Conservation (phyloP, 92 coral and sea anemone genomes). For the Pocillopora meandrina region DNA sequence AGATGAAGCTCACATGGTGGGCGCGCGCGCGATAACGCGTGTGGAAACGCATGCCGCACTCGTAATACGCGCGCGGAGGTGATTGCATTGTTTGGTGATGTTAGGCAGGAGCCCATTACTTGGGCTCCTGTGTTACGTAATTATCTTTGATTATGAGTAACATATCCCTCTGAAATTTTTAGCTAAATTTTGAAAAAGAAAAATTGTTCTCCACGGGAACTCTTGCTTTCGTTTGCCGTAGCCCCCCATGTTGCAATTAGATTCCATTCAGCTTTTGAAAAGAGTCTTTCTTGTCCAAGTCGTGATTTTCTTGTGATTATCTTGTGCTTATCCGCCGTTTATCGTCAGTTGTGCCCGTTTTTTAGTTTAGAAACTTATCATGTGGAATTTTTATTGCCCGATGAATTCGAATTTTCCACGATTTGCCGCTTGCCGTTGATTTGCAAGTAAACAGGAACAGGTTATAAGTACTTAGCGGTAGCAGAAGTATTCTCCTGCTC, state of each 20-base stretch:
- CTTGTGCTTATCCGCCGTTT: not conserved
- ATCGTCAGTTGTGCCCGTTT: not conserved
- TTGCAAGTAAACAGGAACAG: conserved; percentile 14
- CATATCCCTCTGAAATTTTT: too few species aligned
- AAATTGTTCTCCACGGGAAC: too few species aligned
- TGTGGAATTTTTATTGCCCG: not conserved
- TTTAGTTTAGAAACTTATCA: not conserved
- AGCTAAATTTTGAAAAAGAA: too few species aligned
- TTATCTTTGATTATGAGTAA: too few species aligned
- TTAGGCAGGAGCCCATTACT: too few species aligned
- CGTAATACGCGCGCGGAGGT: not conserved
- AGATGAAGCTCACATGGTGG: not conserved
- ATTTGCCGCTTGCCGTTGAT: too few species aligned
- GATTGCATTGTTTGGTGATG: too few species aligned
- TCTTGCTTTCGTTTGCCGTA: too few species aligned
- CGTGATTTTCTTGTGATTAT: not conserved
- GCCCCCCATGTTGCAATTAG: not conserved
- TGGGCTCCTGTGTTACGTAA: too few species aligned
- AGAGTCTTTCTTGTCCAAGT: not conserved
- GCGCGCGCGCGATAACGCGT: not conserved
- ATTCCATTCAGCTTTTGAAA: not conserved
- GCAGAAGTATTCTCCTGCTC: conserved; percentile 16
- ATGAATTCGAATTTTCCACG: not conserved
- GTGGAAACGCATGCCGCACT: not conserved
- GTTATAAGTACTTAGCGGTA: not conserved